Percentiles rank a stretch among this genome's conserved stretches.
These are phyloP conservation scores for Micrasema minimum DNA, from an alignment of 1,140 invertebrate species.

Conservation along the genomic window DNA sequence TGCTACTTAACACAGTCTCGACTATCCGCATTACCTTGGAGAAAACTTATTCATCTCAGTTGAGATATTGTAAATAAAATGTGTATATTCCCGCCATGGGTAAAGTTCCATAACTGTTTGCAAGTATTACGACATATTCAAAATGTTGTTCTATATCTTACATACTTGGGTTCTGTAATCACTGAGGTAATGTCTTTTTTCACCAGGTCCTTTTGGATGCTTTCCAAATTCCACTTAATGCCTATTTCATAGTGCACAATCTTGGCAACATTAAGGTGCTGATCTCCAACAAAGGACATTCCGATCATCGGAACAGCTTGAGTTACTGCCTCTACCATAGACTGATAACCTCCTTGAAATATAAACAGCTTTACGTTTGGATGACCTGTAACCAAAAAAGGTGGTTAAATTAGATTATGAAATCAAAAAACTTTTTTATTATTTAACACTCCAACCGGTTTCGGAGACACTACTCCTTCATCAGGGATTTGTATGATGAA, in stretches of 20 bases:
- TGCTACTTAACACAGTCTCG: too few species aligned
- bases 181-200: conserved; percentile 49
- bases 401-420: too few species aligned
- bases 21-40: too few species aligned
- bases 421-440: too few species aligned
- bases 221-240: conserved; percentile 50
- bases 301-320: conserved; percentile 67
- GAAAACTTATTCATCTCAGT: too few species aligned
- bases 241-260: conserved; percentile 55
- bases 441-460: too few species aligned
- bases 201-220: conserved; percentile 53
- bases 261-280: conserved; percentile 56
- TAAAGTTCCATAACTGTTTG: too few species aligned
- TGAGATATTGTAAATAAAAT: too few species aligned
- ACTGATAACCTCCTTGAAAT: conserved; percentile 65
- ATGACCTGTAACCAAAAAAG: conserved; percentile 32
- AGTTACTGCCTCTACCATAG: conserved; percentile 67
- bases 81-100: too few species aligned
- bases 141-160: neutral
- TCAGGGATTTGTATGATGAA: too few species aligned
- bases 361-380: conserved; percentile 53
- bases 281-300: conserved; percentile 58
- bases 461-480: too few species aligned
- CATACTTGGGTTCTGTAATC: neutral
- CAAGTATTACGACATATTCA: too few species aligned